Evolutionary conservation across 1,140 invertebrate genomes (phyloP).

Genomic region (Coelopa frigida): DNA sequence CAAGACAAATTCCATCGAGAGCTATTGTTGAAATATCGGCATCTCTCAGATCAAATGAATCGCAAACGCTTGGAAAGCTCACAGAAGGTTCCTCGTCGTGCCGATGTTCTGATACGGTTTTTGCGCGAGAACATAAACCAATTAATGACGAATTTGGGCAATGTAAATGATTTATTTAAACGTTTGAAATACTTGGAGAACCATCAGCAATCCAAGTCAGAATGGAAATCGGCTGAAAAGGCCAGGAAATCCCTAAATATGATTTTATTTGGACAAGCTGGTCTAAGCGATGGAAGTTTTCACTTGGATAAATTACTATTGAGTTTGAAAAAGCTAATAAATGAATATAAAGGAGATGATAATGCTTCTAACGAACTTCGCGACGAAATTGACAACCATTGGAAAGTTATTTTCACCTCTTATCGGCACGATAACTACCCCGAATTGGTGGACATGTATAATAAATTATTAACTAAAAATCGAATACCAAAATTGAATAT

Average conservation of each 20-base stretch:
- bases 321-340: conserved; percentile 43
- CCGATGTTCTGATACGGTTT: conserved; percentile 27
- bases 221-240: conserved; percentile 39
- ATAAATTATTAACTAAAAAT: conserved; percentile 28
- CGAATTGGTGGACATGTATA: conserved; percentile 44
- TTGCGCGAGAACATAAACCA: conserved; percentile 32
- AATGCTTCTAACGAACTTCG: conserved; percentile 41
- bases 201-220: conserved; percentile 45
- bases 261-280: conserved; percentile 50
- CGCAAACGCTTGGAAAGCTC: conserved; percentile 9
- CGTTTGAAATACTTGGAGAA: conserved; percentile 46
- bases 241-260: conserved; percentile 48
- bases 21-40: conserved; percentile 42
- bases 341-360: conserved; percentile 39
- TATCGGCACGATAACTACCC: conserved; percentile 46
- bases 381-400: conserved; percentile 48
- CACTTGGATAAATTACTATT: conserved; percentile 45
- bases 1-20: conserved; percentile 48
- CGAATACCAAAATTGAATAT: conserved; percentile 22
- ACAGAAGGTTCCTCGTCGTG: conserved; percentile 23
- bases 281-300: conserved; percentile 46
- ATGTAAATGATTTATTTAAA: conserved; percentile 42
- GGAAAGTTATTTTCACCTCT: conserved; percentile 46
- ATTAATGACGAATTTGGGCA: conserved; percentile 31
- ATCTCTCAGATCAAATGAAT: conserved; percentile 18